Conservation (phyloP, 2,888 invertebrate genomes). For the Lycia hirtaria region DNA sequence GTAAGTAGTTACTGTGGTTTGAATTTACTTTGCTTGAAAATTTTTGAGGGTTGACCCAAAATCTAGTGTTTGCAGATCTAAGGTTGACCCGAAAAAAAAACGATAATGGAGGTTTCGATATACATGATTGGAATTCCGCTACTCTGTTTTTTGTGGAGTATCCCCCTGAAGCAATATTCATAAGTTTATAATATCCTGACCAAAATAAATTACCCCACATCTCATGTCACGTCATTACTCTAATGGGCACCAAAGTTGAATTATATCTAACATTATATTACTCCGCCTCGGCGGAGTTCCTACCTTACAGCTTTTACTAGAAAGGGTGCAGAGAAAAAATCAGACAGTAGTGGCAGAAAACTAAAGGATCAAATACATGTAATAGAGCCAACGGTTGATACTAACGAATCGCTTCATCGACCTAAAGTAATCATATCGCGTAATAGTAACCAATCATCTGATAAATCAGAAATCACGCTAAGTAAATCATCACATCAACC, state of each 20-base stretch:
- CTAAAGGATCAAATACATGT: background rate
- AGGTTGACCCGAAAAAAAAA: too few relatives aligned
- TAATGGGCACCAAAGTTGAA: background rate
- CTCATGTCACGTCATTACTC: background rate
- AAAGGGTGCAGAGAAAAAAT: background rate
- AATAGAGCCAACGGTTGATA: background rate
- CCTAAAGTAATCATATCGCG: background rate
- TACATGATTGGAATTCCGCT: too few relatives aligned
- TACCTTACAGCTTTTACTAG: background rate
- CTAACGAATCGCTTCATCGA: background rate
- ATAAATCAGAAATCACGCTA: background rate
- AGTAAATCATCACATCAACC: background rate
- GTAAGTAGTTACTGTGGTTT: too few relatives aligned
- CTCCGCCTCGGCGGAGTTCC: too few relatives aligned
- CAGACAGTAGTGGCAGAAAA: background rate
- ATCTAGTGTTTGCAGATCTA: too few relatives aligned
- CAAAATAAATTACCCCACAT: background rate
- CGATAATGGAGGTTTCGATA: too few relatives aligned
- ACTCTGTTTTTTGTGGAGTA: background rate
- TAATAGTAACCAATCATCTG: background rate
- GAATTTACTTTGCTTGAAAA: too few relatives aligned
- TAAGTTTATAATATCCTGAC: too few relatives aligned
- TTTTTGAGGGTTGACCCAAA: too few relatives aligned
- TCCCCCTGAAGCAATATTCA: background rate
- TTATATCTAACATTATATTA: background rate